phyloP scores from a whole-genome alignment of 2,113 vertebrate species.

The Eulacestoma nigropectus region DNA sequence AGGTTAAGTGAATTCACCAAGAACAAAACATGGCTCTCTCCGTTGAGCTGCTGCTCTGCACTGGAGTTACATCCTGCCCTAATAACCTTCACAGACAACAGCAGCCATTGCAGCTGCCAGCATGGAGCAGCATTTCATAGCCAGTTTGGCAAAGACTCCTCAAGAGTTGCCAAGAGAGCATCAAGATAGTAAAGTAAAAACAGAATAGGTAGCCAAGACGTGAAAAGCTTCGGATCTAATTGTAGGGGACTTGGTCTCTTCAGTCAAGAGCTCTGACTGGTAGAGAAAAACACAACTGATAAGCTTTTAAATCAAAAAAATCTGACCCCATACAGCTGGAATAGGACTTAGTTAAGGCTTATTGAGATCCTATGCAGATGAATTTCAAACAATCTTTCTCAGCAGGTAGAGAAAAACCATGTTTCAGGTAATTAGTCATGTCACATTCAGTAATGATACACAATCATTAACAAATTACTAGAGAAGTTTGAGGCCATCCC shows the following conservation, averaged over 20 bases:
- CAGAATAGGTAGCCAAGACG: neutral
- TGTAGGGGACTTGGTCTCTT: neutral
- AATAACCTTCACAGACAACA: neutral
- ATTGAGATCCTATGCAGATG: fast-evolving
- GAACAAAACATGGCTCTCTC: fast-evolving
- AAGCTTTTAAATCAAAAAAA: neutral
- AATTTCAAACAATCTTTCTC: neutral
- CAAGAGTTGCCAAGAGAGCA: neutral
- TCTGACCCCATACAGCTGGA: neutral
- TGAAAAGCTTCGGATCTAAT: neutral
- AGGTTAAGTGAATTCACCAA: neutral
- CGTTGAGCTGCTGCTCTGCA: neutral
- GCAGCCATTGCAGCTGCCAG: neutral
- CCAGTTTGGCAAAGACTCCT: neutral
- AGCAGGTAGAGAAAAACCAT: neutral
- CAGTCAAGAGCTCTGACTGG: neutral
- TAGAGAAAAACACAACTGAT: neutral
- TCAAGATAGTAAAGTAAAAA: neutral
- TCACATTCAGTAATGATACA: neutral
- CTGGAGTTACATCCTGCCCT: neutral
- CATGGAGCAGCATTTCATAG: neutral
- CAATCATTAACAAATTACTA: neutral
- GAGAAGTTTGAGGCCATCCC: neutral
- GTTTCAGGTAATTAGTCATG: neutral
- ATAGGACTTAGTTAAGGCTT: neutral